These are phyloP conservation scores for Pampus argenteus DNA, from an alignment of 2,797 vertebrate genomes.

Conservation along the genomic window DNA sequence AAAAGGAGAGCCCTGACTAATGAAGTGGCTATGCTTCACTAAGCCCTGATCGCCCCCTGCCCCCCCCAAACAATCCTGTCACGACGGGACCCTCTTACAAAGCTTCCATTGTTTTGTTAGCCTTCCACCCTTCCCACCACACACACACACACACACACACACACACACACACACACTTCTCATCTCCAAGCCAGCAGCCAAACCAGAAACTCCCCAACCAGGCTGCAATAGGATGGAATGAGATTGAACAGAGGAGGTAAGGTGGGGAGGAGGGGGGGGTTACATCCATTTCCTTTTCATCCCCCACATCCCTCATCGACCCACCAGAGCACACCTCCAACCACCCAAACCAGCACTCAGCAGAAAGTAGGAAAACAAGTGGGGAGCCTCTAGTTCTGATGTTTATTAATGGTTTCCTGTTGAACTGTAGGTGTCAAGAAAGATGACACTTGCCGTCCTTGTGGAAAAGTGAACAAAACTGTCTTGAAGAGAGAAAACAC, in stretches of 20 bases:
- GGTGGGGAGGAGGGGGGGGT: neutral
- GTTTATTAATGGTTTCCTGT: neutral
- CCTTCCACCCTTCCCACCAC: constrained; percentile 28
- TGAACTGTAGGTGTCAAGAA: neutral
- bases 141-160: constrained; percentile 31
- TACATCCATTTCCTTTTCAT: constrained; percentile 46
- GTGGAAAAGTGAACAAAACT: constrained; percentile 5
- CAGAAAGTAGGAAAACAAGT: constrained; percentile 21
- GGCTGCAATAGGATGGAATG: constrained; percentile 44
- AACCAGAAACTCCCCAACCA: constrained; percentile 50
- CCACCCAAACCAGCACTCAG: constrained; percentile 14
- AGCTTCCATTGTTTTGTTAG: constrained; percentile 80
- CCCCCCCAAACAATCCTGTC: constrained; percentile 67
- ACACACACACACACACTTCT: constrained; percentile 17
- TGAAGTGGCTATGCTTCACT: constrained; percentile 81
- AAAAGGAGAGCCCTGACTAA: constrained; percentile 78
- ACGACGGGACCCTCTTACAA: constrained; percentile 78
- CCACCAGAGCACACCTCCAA: constrained; percentile 4
- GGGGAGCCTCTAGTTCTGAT: neutral
- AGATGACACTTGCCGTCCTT: neutral
- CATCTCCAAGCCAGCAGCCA: constrained; percentile 35
- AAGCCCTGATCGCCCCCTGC: constrained; percentile 57
- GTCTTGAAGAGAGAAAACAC: neutral
- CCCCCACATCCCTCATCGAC: constrained; percentile 4
- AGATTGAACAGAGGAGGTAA: constrained; percentile 23